Evolutionary conservation across 2,888 invertebrate species (phyloP).

Genomic region (Limnephilus auricula): DNA sequence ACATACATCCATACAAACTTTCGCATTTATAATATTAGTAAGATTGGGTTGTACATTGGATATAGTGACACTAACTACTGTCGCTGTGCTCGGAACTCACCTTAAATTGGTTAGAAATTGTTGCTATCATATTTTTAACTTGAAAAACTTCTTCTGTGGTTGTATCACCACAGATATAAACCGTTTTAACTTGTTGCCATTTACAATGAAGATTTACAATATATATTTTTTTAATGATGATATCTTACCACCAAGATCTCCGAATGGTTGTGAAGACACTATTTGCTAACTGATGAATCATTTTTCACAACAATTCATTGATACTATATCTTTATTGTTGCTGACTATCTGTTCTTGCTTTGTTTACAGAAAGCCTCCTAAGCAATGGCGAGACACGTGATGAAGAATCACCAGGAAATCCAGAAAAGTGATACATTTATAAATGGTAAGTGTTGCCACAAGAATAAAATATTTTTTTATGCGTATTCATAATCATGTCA

Average conservation of each 20-base stretch:
- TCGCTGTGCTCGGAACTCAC: too few species aligned
- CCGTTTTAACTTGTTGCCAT: neutral
- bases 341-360: neutral
- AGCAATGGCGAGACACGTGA: neutral
- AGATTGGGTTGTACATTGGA: too few species aligned
- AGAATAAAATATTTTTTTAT: too few species aligned
- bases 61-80: too few species aligned
- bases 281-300: slow-evolving; percentile 42
- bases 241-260: slow-evolving; percentile 52
- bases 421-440: neutral
- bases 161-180: too few species aligned
- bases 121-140: too few species aligned
- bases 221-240: slow-evolving; percentile 12
- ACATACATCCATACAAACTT: too few species aligned
- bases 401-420: neutral
- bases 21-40: too few species aligned
- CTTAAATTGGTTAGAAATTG: too few species aligned
- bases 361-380: neutral
- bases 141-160: too few species aligned
- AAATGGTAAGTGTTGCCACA: neutral
- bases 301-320: neutral
- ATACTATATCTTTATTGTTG: neutral
- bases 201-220: neutral
- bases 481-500: too few species aligned
- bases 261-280: slow-evolving; percentile 41